These are phyloP conservation scores for Drosophila maculinotata DNA, from an alignment of 2,888 invertebrate genomes.

Conservation along the genomic window DNA sequence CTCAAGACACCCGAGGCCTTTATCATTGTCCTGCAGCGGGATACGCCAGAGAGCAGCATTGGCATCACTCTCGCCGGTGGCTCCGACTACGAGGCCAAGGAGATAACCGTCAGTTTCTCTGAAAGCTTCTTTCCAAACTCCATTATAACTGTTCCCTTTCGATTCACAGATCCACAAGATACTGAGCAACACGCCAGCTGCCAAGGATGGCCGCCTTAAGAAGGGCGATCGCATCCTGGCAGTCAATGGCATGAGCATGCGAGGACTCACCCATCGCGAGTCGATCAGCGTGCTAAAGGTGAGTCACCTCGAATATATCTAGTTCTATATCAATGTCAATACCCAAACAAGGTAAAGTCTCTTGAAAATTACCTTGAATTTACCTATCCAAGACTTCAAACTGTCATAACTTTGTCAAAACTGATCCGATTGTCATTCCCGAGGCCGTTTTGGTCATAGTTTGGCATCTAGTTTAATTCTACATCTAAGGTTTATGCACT, in stretches of 20 bases:
- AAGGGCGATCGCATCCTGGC: slow-evolving; percentile 95
- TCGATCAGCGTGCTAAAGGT: slow-evolving; percentile 95
- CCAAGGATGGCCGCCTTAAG: slow-evolving; percentile 93
- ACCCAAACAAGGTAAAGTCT: too few species aligned
- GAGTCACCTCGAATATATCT: slow-evolving; percentile 36
- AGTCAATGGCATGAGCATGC: slow-evolving; percentile 94
- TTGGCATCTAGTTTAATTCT: too few species aligned
- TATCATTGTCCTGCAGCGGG: slow-evolving; percentile 89
- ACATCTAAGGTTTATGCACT: too few species aligned
- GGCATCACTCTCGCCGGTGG: slow-evolving; percentile 96
- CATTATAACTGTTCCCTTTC: neutral
- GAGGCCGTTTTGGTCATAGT: too few species aligned
- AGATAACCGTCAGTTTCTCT: slow-evolving; percentile 90
- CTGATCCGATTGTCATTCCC: too few species aligned
- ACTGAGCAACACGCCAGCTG: slow-evolving; percentile 93
- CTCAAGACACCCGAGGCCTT: slow-evolving; percentile 87
- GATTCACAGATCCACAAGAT: slow-evolving; percentile 92
- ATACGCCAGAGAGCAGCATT: slow-evolving; percentile 90
- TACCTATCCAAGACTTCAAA: too few species aligned
- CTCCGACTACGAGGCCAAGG: slow-evolving; percentile 95
- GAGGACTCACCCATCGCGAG: slow-evolving; percentile 93
- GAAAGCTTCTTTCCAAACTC: neutral
- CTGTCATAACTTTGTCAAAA: too few species aligned
- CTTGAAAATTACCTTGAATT: too few species aligned
- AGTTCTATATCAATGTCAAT: too few species aligned